Base-by-base conservation (phyloP, 2,888 invertebrate genomes). In the Rhamnusium bicolor region DNA sequence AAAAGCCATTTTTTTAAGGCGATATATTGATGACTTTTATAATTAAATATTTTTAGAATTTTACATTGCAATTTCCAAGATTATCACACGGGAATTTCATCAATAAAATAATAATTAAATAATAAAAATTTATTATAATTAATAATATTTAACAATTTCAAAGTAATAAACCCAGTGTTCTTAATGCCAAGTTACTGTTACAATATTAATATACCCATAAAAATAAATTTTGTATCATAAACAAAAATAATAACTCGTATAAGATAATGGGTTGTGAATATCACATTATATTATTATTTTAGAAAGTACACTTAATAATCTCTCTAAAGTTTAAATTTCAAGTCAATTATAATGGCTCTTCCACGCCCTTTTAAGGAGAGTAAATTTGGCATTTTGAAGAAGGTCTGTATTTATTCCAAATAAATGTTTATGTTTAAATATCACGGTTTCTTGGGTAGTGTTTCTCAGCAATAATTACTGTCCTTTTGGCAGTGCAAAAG, bases 401-500 rank as follows among this genome's bases (percentile, higher is more conserved):
- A n/a, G 40, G n/a, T n/a, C 40, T 40, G 40, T 40, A 40, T 12
- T n/a, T 40, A 40, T 40, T 40, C n/a, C 40, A 10, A 40, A n/a
- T 40, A 14, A 40, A 40, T 40, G 40, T n/a, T 40, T 40, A 40
- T 12, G 40, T 40, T 40, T 40, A 40, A 40, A 40, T 40, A 40
- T 40, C 40, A 40, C 40, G 40, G 40, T 21, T 24, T 56, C 56
- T 56, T 56, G 56, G 40, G n/a, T 27, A 24, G 14, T 27, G 14
- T 19, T 56, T 24, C 14, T 24, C 12, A 21, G 5, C 27, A 24
- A 24, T 56, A 56, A 56, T 24, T 56, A 56, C 21, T 24, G 24
- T 24, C 56, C 56, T 56, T 56, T 56, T 19, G 21, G 19, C 40
- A 70, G 62, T 32, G 47, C 51, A 27, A 62, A 61, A 65, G 27